Evolutionary conservation across 2,113 vertebrate species (phyloP), one percentile per base, ranked within the genome.

Genomic region (Ancistrus triradiatus): DNA sequence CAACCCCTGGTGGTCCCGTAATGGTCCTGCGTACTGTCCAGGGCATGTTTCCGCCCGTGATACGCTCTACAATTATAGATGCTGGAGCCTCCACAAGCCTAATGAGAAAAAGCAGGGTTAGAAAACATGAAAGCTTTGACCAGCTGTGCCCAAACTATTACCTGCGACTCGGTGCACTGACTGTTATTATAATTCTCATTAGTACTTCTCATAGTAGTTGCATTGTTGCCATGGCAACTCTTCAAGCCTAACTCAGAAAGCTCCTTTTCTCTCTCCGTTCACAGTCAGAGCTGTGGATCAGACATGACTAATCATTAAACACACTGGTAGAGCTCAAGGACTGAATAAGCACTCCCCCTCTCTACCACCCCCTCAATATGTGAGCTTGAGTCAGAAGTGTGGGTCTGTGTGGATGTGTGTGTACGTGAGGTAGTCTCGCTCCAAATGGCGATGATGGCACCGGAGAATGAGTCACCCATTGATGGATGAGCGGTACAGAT

Each of bases 401-500:
- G 46, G 37, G 28, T 8, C n/a, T n/a, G n/a, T n/a, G n/a, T n/a
- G n/a, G n/a, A n/a, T n/a, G n/a, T n/a, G n/a, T n/a, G n/a, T n/a
- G n/a, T n/a, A n/a, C n/a, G n/a, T n/a, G n/a, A n/a, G n/a, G n/a
- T 40, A 44, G 28, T 47, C 10, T 14, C 38, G 50, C 42, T 69
- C 38, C 50, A 21, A 13, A 56, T 55, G 47, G 22, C 14, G 38
- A 38, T 35, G 14, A 38, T 48, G 7, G 38, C 51, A 17, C 48
- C 21, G 46, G 49, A 58, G 42, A 67, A 43, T 40, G 50, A 72
- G 59, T 67, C 40, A 64, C 35, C 59, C 52, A 60, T 48, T 66
- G 69, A 71, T 66, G 27, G 33, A 70, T 70, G 56, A 40, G 27
- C 59, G n/a, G n/a, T n/a, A n/a, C n/a, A n/a, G n/a, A 46, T 50